Percentiles rank a stretch among this genome's conserved stretches.
Conservation (phyloP, 2,113 vertebrate species). For the Oxygymnocypris stewartii region DNA sequence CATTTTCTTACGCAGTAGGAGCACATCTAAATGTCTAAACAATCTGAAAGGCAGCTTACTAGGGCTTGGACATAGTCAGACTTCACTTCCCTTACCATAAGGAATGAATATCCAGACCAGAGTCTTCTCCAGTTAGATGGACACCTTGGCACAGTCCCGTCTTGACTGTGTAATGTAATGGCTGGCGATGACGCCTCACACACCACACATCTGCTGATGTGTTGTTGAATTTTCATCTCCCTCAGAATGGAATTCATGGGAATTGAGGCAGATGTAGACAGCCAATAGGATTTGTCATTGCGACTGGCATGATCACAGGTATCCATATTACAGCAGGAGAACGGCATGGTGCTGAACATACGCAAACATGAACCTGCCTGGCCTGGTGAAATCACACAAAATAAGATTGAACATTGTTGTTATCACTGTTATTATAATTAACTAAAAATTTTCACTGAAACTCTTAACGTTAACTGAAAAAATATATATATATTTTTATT, state of each 20-base stretch:
- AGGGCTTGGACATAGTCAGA: not conserved
- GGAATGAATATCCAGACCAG: constrained; percentile 90
- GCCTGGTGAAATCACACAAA: constrained; percentile 70
- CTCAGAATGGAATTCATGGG: constrained; percentile 69
- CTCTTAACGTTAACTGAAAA: too few species aligned
- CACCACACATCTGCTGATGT: constrained; percentile 89
- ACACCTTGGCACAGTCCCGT: constrained; percentile 73
- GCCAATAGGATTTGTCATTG: constrained; percentile 93
- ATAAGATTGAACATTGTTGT: not conserved
- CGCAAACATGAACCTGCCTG: constrained; percentile 89
- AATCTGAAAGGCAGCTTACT: not conserved
- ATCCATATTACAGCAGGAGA: constrained; percentile 83
- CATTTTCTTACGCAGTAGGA: not conserved
- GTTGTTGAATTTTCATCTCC: constrained; percentile 71
- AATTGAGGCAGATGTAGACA: constrained; percentile 75
- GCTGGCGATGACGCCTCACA: constrained; percentile 81
- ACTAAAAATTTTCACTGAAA: not conserved
- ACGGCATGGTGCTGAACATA: constrained; percentile 91
- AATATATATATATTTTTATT: too few species aligned
- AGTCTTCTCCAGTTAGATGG: constrained; percentile 81
- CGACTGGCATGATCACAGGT: constrained; percentile 84
- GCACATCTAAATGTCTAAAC: not conserved
- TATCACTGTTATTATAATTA: not conserved
- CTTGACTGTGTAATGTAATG: constrained; percentile 85
- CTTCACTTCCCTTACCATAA: constrained; percentile 82